Evolutionary conservation across 1,140 invertebrate species (phyloP), one percentile per base, ranked within the genome.

Genomic region (Drosophila persimilis): DNA sequence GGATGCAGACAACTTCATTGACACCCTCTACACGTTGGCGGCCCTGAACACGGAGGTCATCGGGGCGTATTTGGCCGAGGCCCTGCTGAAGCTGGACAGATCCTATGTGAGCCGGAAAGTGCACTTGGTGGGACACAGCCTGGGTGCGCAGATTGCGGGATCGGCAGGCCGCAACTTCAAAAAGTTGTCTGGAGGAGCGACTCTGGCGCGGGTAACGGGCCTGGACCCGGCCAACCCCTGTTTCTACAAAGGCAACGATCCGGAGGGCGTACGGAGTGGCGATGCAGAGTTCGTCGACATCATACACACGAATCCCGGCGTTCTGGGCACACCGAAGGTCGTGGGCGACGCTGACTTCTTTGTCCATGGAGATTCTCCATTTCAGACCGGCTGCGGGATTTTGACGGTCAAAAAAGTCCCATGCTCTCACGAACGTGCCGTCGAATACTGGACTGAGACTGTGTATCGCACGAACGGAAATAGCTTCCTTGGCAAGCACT

Each of bases 251-350:
- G 67, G 65, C 45, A 55, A 76, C 3, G 50, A 43, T 4, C 44
- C 93, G 13, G 91, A 93, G 26, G 92, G 94, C 7, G 52, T 94
- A 3, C 89, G 91, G 43, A 70, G 20, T 2, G 80, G 54, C 11
- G 94, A 94, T 78, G 94, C 94, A 1, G 76, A 85, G n/a, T 94
- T 93, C 54, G 93, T 94, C 0, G 95, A 96, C 74, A 93, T 95
- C 0, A 94, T 96, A 64, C 95, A 96, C 75, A 95, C 95, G 0
- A 95, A 95, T 85, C 94, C 93, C 1, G 95, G 95, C 0, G 93
- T 94, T 20, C 93, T 95, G 73, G 95, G 84, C 15, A 64, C 73
- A 13, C 9, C 55, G 1, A 71, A 63, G 7, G 52, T 54, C 1
- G 31, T 31, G 0, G 86, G 95, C 6, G 93, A 95, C 70, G 93